These are phyloP conservation scores for Phylloscopus collybita DNA, from an alignment of 2,797 vertebrate species.

Conservation along the genomic window DNA sequence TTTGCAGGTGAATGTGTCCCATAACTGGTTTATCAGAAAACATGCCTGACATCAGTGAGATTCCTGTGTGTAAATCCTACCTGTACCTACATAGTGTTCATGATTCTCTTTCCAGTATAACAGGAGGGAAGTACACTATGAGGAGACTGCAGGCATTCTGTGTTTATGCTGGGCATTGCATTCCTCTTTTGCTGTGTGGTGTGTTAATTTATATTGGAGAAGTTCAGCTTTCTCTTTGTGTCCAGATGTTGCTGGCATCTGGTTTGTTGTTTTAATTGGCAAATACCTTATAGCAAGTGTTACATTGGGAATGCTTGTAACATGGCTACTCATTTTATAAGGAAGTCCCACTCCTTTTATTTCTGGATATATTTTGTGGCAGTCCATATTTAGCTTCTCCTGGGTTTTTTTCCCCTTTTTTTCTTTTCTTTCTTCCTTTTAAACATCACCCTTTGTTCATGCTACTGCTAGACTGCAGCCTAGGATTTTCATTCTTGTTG, in stretches of 20 bases:
- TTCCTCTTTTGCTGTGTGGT: background rate
- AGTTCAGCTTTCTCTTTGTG: background rate
- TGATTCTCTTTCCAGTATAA: background rate
- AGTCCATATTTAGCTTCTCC: background rate
- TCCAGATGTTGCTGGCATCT: slow-evolving; percentile 26
- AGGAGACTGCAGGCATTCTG: background rate
- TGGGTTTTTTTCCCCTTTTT: rapidly evolving
- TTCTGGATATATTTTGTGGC: background rate
- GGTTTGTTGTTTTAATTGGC: slow-evolving; percentile 25
- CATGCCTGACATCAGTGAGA: background rate
- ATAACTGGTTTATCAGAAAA: background rate
- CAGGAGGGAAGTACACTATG: background rate
- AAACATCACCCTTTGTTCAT: background rate
- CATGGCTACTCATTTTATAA: background rate
- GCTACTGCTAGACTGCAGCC: background rate
- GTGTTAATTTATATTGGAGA: background rate
- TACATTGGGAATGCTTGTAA: background rate
- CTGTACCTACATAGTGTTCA: background rate
- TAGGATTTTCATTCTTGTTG: background rate
- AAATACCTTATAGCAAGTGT: background rate
- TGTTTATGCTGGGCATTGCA: background rate
- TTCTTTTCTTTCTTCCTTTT: background rate
- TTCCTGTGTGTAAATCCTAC: background rate
- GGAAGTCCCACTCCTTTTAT: background rate
- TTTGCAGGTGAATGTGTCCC: background rate